Evolutionary conservation across 2,113 vertebrate species (phyloP), one percentile per base, ranked within the genome.

Genomic region (Strix uralensis): DNA sequence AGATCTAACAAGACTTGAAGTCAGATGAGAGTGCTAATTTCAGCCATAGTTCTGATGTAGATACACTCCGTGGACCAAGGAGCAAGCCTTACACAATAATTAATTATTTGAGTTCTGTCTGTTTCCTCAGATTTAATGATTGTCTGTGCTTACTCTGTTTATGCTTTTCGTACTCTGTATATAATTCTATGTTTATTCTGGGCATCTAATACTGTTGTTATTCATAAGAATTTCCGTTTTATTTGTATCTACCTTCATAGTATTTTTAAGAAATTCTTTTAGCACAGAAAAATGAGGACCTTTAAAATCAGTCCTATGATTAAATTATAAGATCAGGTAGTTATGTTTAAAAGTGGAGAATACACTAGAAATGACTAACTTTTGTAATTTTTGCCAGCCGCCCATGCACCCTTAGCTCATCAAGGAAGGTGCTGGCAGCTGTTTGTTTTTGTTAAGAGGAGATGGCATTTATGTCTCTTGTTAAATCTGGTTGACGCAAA

Each of bases 401-500:
- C 61, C 83, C 70, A 51, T 54, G 66, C 92, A 54, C n/a, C 86
- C 66, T 86, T 46, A 83, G 90, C 82, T 91, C 87, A 42, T 72
- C 78, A 46, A 59, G 84, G 59, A 82, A 87, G 94, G 90, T 88
- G 92, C 96, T 94, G 96, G 94, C 96, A 97, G 95, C 96, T 97
- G 97, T 96, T 96, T 97, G 96, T 93, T 81, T 94, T 66, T 96
- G 95, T 89, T 97, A 96, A 96, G 95, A 98, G 94, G 96, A 96
- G 90, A 94, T 97, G 97, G 97, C 96, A 94, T 98, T 98, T 98
- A 96, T 98, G 97, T 97, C 94, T 97, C 95, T 92, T 58, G 97
- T 97, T 98, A 98, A 99, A 99, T 98, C 99, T 97, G 98, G 98
- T 98, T 99, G 98, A 99, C 98, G 96, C 98, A 98, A 98, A 96